Evolutionary conservation across 2,113 vertebrate genomes (phyloP).

Genomic region (Toxotes jaculatrix): DNA sequence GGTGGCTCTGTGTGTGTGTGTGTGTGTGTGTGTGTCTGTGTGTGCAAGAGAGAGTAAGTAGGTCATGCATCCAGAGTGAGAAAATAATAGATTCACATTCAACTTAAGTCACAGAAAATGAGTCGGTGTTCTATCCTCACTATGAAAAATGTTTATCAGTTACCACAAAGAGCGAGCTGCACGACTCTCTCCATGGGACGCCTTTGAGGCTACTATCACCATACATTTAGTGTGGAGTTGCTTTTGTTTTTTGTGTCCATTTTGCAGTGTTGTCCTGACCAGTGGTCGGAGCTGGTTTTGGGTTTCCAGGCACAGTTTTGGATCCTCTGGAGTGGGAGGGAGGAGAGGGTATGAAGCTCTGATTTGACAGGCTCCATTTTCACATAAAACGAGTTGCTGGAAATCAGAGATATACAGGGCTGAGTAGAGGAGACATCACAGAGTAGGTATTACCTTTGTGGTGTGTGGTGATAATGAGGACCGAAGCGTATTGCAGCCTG

Average conservation of each 20-base stretch:
- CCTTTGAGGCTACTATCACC: conserved; percentile 8
- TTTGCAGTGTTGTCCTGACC: conserved; percentile 1
- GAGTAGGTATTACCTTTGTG: conserved; percentile 19
- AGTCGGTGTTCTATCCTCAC: conserved; percentile 49
- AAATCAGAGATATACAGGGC: conserved; percentile 45
- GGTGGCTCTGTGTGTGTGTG: not conserved
- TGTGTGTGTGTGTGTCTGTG: conserved; percentile 6
- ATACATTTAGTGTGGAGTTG: too few relatives aligned
- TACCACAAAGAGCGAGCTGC: conserved; percentile 29
- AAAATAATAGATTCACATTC: conserved; percentile 73
- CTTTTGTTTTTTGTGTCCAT: conserved; percentile 6
- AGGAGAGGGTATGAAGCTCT: conserved; percentile 14
- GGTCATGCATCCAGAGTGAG: conserved; percentile 76
- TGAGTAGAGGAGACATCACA: conserved; percentile 36
- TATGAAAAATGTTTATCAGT: conserved; percentile 60
- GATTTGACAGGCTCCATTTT: conserved; percentile 54
- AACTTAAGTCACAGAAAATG: conserved; percentile 70
- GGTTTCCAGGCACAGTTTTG: conserved; percentile 29
- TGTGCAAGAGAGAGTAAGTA: conserved; percentile 61
- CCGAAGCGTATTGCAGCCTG: not conserved
- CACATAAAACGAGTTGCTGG: conserved; percentile 40
- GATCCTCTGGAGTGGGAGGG: not conserved
- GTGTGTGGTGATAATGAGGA: conserved; percentile 23
- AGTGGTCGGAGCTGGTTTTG: not conserved
- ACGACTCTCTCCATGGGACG: not conserved